Percentiles rank a stretch among this genome's conserved stretches.
Conservation (phyloP, 1,140 invertebrate species). For the Cotesia vestalis region DNA sequence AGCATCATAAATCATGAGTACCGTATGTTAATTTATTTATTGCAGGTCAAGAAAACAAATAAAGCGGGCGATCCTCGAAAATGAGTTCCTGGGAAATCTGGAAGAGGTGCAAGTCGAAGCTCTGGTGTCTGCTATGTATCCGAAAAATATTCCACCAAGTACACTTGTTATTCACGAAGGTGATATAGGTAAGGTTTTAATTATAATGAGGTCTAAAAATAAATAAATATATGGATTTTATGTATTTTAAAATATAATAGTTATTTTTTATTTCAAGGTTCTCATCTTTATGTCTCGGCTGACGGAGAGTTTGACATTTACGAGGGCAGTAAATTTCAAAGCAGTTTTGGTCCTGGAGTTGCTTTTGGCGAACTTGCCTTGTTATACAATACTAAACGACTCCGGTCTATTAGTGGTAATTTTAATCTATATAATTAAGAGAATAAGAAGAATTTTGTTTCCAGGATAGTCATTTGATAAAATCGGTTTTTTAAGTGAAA, state of each 20-base stretch:
- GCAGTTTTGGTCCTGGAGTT: constrained; percentile 79
- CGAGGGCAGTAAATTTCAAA: constrained; percentile 74
- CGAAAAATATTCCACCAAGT: constrained; percentile 72
- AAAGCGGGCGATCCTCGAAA: constrained; percentile 82
- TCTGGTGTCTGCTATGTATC: constrained; percentile 86
- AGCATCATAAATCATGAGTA: not conserved
- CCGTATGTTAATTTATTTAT: not conserved
- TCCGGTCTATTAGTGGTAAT: constrained; percentile 78
- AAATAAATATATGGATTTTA: too few species aligned
- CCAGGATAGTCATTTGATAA: too few species aligned
- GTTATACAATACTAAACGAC: constrained; percentile 87
- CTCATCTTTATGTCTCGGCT: constrained; percentile 74
- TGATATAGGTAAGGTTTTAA: constrained; percentile 55
- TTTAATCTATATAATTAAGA: not conserved
- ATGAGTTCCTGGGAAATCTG: constrained; percentile 87
- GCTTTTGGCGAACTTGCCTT: constrained; percentile 87
- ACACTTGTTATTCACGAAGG: constrained; percentile 83
- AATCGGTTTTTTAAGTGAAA: too few species aligned
- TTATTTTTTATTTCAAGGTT: constrained; percentile 54
- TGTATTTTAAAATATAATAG: not conserved
- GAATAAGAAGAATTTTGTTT: too few species aligned
- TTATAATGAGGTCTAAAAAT: not conserved
- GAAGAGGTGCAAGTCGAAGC: constrained; percentile 78
- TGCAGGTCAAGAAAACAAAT: constrained; percentile 79
- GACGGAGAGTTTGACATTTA: constrained; percentile 82